These are phyloP conservation scores for Pseudococcus jackbeardsleyi DNA, from an alignment of 2,888 invertebrate species.

Conservation along the genomic window DNA sequence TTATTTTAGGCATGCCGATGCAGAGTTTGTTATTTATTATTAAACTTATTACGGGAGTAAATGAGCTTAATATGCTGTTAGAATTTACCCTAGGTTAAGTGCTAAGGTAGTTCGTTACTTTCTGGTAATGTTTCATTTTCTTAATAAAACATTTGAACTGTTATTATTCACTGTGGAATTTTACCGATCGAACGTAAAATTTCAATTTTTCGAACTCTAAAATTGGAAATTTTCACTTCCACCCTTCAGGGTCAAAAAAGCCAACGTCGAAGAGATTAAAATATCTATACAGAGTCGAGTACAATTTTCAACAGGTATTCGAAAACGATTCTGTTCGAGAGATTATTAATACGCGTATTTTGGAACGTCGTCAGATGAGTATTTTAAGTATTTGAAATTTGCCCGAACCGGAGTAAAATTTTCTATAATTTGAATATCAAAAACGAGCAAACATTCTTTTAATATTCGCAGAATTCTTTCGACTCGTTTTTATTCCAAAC, in stretches of 20 bases:
- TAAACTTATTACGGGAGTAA: constrained; percentile 59
- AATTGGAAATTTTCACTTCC: background rate
- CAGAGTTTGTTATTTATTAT: constrained; percentile 60
- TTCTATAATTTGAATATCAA: constrained; percentile 23
- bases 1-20: constrained; percentile 59
- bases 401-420: background rate
- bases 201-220: background rate
- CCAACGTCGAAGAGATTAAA: background rate
- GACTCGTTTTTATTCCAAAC: constrained; percentile 3
- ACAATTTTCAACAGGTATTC: constrained; percentile 5
- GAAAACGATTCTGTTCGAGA: background rate
- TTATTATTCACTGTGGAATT: background rate
- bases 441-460: constrained; percentile 36
- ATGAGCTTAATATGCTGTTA: constrained; percentile 59
- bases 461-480: constrained; percentile 8
- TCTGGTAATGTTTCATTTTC: constrained; percentile 62
- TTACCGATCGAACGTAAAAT: background rate
- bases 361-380: background rate
- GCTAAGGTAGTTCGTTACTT: constrained; percentile 61
- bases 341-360: background rate
- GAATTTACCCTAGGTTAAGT: constrained; percentile 57
- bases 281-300: background rate
- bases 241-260: background rate
- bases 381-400: constrained; percentile 14
- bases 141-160: constrained; percentile 58